Percentiles rank a stretch among this genome's conserved stretches.
phyloP scores from a whole-genome alignment of 2,113 vertebrate species.

The Gobius niger region DNA sequence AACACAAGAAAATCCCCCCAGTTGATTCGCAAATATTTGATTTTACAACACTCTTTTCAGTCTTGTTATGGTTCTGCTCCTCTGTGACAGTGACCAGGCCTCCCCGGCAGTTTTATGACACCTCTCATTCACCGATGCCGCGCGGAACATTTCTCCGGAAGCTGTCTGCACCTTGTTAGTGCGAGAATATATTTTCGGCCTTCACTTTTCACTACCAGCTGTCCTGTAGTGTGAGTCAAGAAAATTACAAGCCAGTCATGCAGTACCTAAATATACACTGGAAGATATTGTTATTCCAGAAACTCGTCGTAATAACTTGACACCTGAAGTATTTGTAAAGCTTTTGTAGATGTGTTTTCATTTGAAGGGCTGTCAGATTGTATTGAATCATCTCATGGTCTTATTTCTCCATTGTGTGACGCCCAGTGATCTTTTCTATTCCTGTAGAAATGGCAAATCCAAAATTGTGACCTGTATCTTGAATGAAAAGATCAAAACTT shows the following conservation, averaged over 20 bases:
- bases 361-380: too few relatives aligned
- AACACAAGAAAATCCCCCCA: conserved; percentile 7
- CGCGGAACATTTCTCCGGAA: background rate
- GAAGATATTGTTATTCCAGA: too few relatives aligned
- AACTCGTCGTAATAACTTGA: too few relatives aligned
- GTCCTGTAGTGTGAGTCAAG: background rate
- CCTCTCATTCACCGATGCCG: background rate
- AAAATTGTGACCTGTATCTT: too few relatives aligned
- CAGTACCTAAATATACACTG: too few relatives aligned
- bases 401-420: too few relatives aligned
- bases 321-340: too few relatives aligned
- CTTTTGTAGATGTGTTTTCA: too few relatives aligned
- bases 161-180: background rate
- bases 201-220: background rate
- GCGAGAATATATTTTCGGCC: background rate
- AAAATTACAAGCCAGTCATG: background rate
- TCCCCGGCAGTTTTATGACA: background rate
- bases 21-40: background rate
- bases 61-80: background rate
- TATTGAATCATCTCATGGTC: too few relatives aligned
- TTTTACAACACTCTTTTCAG: background rate
- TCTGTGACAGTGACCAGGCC: background rate
- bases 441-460: too few relatives aligned
- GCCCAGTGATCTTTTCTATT: too few relatives aligned
- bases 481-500: too few relatives aligned